Evolutionary conservation across 1,140 invertebrate species (phyloP).

Genomic region (Tigriopus japonicus): DNA sequence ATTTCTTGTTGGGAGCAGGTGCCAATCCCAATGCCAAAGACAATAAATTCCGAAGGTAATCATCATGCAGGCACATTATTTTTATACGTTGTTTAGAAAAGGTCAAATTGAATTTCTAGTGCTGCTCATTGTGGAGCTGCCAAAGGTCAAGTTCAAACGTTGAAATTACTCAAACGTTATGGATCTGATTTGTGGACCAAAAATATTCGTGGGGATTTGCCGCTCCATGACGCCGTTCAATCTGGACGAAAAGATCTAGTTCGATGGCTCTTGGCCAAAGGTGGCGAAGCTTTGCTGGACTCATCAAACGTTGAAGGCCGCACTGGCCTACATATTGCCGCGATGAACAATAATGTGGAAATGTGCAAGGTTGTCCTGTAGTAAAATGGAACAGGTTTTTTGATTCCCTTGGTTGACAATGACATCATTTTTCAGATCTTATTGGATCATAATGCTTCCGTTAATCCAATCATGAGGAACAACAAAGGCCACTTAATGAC

Average conservation of each 20-base stretch:
- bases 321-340: constrained; percentile 79
- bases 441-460: constrained; percentile 53
- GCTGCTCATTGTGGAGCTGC: constrained; percentile 73
- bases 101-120: constrained; percentile 24
- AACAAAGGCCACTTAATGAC: constrained; percentile 62
- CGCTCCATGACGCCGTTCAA: constrained; percentile 81
- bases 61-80: too few species aligned
- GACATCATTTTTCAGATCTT: constrained; percentile 34
- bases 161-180: constrained; percentile 52
- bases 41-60: constrained; percentile 66
- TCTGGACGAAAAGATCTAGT: constrained; percentile 71
- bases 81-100: too few species aligned
- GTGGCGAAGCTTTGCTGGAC: constrained; percentile 56
- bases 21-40: constrained; percentile 81
- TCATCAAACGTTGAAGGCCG: constrained; percentile 77
- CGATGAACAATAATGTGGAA: constrained; percentile 80
- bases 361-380: constrained; percentile 48
- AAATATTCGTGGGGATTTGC: constrained; percentile 73
- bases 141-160: constrained; percentile 74
- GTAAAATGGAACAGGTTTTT: neutral
- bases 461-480: constrained; percentile 62
- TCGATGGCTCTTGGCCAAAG: constrained; percentile 56
- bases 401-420: neutral
- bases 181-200: constrained; percentile 77
- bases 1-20: constrained; percentile 63